Conservation (phyloP, 2,113 vertebrate genomes). For the Prunella himalayana region DNA sequence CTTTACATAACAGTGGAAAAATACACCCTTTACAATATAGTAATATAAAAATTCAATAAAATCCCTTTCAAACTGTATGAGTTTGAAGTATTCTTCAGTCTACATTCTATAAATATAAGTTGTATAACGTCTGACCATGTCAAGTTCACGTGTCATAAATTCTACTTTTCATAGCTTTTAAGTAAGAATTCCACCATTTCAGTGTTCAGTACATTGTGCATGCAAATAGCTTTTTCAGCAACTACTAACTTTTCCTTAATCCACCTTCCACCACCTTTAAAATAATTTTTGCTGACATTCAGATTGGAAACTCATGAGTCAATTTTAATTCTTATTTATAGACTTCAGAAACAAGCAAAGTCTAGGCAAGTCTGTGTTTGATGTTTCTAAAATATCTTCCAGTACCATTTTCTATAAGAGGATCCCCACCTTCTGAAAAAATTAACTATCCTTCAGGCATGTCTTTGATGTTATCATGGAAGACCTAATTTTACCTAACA, state of each 20-base stretch:
- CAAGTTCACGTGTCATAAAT: background rate
- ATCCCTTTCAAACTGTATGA: background rate
- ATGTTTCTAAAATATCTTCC: constrained; percentile 74
- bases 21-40: background rate
- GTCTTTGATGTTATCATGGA: constrained; percentile 73
- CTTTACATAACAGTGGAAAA: background rate
- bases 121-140: background rate
- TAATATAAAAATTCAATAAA: background rate
- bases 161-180: background rate
- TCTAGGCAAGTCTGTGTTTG: constrained; percentile 72
- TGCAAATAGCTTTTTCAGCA: background rate
- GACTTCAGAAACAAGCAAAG: constrained; percentile 70
- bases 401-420: constrained; percentile 60
- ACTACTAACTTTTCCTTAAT: background rate
- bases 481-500: constrained; percentile 68
- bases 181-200: background rate
- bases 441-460: constrained; percentile 68
- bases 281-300: constrained; percentile 54
- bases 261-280: constrained; percentile 26
- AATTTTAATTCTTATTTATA: constrained; percentile 76
- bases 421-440: constrained; percentile 65
- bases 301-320: constrained; percentile 72
- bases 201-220: background rate
- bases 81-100: background rate
- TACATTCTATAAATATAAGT: background rate